Conservation (phyloP, 2,797 vertebrate species). For the Balearica regulorum region DNA sequence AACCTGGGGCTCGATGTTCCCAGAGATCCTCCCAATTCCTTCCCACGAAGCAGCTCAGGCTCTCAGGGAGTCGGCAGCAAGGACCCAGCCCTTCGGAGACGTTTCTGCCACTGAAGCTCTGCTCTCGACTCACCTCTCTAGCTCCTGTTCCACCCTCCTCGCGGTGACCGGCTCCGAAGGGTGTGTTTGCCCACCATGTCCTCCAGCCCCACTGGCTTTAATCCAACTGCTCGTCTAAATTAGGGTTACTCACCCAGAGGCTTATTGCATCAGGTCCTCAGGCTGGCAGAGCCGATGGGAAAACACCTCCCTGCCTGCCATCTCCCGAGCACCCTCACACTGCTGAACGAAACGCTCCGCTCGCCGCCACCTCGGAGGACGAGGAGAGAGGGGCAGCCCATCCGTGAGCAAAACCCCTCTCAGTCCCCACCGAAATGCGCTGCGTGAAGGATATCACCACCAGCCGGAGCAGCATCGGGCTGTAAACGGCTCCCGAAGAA, state of each 20-base stretch:
- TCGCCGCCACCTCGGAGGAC: neutral
- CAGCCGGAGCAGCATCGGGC: neutral
- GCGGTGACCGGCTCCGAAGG: neutral
- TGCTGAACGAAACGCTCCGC: fast-evolving
- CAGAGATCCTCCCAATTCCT: neutral
- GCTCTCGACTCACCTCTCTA: neutral
- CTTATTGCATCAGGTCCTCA: neutral
- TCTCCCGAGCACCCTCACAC: neutral
- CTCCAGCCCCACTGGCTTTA: neutral
- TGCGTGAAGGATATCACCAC: neutral
- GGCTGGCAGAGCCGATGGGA: neutral
- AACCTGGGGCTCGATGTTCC: neutral
- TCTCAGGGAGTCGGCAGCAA: neutral
- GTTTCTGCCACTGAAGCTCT: neutral
- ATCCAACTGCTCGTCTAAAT: neutral
- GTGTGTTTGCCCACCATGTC: neutral
- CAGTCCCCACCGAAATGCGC: fast-evolving
- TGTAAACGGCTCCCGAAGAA: neutral
- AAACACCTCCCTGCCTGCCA: neutral
- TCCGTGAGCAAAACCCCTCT: fast-evolving
- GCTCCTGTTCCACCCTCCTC: neutral
- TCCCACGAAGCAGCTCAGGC: neutral
- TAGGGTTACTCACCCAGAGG: neutral
- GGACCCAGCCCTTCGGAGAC: neutral
- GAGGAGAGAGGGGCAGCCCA: neutral